Conservation (phyloP, 2,888 invertebrate genomes). For the Cosmopolites sordidus region DNA sequence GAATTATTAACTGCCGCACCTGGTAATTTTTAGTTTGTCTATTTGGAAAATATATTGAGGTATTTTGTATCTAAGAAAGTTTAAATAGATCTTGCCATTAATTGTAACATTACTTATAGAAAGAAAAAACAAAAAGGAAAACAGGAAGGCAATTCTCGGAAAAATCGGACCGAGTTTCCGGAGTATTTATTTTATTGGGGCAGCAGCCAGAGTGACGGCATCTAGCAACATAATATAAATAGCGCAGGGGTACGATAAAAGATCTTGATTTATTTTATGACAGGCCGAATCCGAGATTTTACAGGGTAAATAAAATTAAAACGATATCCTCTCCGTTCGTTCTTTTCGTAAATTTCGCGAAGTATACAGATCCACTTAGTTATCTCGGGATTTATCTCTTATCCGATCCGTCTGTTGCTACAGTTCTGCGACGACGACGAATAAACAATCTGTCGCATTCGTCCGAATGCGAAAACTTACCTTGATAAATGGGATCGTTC, state of each 20-base stretch:
- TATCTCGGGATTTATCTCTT: conserved; percentile 33
- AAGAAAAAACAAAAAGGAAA: background rate
- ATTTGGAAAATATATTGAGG: no score
- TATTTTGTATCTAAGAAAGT: no score
- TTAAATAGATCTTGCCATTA: no score
- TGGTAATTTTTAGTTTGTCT: no score
- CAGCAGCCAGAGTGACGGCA: conserved; percentile 6
- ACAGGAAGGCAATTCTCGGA: background rate
- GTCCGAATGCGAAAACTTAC: background rate
- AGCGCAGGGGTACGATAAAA: conserved; percentile 25
- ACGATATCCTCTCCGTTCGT: conserved; percentile 20
- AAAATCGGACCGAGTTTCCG: background rate
- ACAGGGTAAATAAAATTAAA: conserved; percentile 29
- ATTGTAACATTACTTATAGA: no score
- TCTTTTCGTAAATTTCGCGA: conserved; percentile 27
- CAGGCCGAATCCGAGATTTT: conserved; percentile 26
- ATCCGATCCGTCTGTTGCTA: conserved; percentile 15
- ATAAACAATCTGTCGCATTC: background rate
- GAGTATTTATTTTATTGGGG: background rate
- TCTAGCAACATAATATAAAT: conserved; percentile 27
- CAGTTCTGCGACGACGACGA: background rate
- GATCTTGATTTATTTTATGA: conserved; percentile 28
- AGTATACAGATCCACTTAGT: conserved; percentile 33
- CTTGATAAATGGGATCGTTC: background rate
- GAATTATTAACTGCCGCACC: no score